These are phyloP conservation scores for Syngnathoides biaculeatus DNA, from an alignment of 2,113 vertebrate species.

Conservation along the genomic window DNA sequence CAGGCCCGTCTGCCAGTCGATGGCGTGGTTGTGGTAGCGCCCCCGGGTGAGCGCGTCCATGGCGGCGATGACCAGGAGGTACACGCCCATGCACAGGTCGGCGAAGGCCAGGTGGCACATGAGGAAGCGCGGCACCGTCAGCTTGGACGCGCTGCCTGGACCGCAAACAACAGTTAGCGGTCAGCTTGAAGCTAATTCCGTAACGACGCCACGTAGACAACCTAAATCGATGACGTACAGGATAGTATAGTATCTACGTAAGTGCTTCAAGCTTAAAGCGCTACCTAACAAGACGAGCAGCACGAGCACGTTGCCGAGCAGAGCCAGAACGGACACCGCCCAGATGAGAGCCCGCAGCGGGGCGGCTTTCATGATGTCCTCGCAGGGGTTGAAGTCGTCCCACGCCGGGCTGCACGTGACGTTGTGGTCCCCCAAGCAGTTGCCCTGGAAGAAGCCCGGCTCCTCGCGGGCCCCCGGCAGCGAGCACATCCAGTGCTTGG, in stretches of 20 bases:
- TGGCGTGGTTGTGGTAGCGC: constrained; percentile 89
- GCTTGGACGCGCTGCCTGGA: constrained; percentile 82
- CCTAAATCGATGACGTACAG: no score
- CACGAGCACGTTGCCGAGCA: constrained; percentile 83
- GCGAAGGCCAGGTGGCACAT: constrained; percentile 98
- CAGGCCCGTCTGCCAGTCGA: constrained; percentile 89
- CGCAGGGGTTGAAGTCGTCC: constrained; percentile 92
- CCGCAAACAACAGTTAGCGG: no score
- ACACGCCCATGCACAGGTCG: constrained; percentile 94
- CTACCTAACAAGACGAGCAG: constrained; percentile 82
- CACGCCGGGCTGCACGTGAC: constrained; percentile 82
- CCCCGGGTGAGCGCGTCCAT: constrained; percentile 84
- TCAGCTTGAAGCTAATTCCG: no score
- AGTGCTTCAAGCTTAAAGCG: neutral
- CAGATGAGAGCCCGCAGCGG: constrained; percentile 87
- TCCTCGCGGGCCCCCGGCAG: constrained; percentile 56
- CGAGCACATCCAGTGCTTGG: constrained; percentile 72
- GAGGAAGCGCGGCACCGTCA: constrained; percentile 91
- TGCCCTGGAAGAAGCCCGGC: constrained; percentile 60
- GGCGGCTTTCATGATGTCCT: constrained; percentile 88
- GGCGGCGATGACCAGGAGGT: constrained; percentile 86
- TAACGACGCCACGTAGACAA: no score
- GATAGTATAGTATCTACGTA: no score
- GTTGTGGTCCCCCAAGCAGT: constrained; percentile 75
- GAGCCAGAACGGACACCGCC: constrained; percentile 86